Evolutionary conservation across 1,140 invertebrate genomes (phyloP).

Genomic region (Anoplolepis gracilipes): DNA sequence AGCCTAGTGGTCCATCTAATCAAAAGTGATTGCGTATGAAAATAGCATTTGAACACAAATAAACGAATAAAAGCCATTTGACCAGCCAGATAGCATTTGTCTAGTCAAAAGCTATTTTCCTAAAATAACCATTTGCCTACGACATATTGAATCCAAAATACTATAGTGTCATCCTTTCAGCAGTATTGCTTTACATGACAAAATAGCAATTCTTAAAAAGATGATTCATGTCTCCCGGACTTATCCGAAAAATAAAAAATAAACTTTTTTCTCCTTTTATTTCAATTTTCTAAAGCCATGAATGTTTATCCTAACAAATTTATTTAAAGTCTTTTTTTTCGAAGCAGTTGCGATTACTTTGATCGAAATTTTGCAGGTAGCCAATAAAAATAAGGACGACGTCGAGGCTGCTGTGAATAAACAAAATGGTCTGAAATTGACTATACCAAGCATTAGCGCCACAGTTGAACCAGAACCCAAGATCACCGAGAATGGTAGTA

Average conservation of each 20-base stretch:
- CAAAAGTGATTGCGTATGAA: too few relatives aligned
- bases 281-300: background rate
- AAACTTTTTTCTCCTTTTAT: background rate
- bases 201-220: too few relatives aligned
- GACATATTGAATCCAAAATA: too few relatives aligned
- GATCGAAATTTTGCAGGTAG: conserved; percentile 49
- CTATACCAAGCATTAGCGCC: conserved; percentile 83
- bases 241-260: background rate
- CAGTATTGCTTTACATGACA: too few relatives aligned
- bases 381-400: conserved; percentile 75
- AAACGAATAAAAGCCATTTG: too few relatives aligned
- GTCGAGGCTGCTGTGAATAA: conserved; percentile 65
- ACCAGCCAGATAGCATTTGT: too few relatives aligned
- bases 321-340: background rate
- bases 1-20: too few relatives aligned
- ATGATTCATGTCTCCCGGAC: too few relatives aligned
- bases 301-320: background rate
- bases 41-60: too few relatives aligned
- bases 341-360: background rate
- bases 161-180: too few relatives aligned
- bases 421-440: conserved; percentile 77
- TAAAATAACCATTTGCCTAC: too few relatives aligned
- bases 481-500: conserved; percentile 67
- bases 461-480: conserved; percentile 68
- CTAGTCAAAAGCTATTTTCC: too few relatives aligned